Conservation (phyloP, 64 coral and sea anemone genomes). For the Exaiptasia diaphana region DNA sequence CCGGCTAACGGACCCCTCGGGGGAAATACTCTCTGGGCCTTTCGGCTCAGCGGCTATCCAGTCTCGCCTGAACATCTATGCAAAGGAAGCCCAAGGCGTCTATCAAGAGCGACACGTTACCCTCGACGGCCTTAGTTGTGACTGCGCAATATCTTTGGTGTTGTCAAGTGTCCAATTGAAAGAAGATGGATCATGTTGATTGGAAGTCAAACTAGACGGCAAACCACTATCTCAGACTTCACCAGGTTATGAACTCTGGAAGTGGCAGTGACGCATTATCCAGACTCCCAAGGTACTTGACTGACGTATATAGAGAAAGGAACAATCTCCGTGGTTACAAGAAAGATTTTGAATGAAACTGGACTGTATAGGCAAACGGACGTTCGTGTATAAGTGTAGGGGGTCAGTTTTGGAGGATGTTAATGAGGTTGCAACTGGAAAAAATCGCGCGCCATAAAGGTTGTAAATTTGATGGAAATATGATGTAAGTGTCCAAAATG, state of each 20-base stretch:
- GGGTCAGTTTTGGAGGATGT: too few species aligned
- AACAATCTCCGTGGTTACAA: too few species aligned
- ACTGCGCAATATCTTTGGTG: constrained; percentile 2
- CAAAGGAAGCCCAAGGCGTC: background rate
- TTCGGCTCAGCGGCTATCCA: background rate
- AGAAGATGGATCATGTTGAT: background rate
- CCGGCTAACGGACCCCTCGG: background rate
- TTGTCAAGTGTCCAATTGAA: background rate
- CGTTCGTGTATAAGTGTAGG: too few species aligned
- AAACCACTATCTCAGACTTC: background rate
- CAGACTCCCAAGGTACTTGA: background rate
- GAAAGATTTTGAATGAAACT: too few species aligned
- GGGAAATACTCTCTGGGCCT: background rate
- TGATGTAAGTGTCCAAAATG: too few species aligned
- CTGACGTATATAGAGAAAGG: too few species aligned
- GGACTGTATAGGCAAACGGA: too few species aligned
- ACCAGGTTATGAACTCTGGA: too few species aligned
- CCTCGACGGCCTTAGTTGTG: background rate
- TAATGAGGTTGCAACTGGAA: too few species aligned
- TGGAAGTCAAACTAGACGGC: background rate
- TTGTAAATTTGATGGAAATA: too few species aligned
- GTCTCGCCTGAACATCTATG: background rate
- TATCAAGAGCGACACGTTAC: constrained; percentile 1
- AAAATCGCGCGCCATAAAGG: too few species aligned
- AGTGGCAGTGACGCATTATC: background rate